Percentiles rank a stretch among this genome's conserved stretches.
Evolutionary conservation across 2,888 invertebrate genomes (phyloP).

Genomic region (Rhagium mordax): DNA sequence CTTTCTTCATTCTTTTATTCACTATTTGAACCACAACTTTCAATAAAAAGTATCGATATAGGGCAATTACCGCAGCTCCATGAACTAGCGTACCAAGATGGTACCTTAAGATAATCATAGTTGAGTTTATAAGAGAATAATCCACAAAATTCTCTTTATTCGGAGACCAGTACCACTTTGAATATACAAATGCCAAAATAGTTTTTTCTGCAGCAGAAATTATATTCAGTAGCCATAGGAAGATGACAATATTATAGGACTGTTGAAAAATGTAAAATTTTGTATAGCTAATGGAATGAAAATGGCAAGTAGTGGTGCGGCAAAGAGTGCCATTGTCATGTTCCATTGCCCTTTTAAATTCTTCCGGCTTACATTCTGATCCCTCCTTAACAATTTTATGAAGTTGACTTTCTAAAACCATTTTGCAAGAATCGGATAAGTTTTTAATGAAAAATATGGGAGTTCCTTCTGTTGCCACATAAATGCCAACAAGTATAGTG

Average conservation of each 20-base stretch:
- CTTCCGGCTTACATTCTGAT: neutral
- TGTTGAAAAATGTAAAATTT: neutral
- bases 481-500: neutral
- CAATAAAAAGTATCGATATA: conserved; percentile 1
- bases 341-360: neutral
- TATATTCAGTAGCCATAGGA: neutral
- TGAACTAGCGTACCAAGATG: neutral
- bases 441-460: neutral
- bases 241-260: neutral
- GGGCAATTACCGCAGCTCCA: neutral
- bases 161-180: neutral
- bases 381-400: neutral
- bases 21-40: neutral
- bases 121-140: neutral
- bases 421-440: neutral
- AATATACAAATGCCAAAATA: neutral
- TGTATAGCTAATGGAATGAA: neutral
- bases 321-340: neutral
- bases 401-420: neutral
- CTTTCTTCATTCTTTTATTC: neutral
- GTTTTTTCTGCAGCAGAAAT: neutral
- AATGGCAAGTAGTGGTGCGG: neutral
- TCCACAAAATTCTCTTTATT: neutral
- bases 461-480: neutral
- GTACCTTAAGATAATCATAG: neutral